Evolutionary conservation across 2,888 invertebrate genomes (phyloP).

Genomic region (Lepidochitona cinerea): DNA sequence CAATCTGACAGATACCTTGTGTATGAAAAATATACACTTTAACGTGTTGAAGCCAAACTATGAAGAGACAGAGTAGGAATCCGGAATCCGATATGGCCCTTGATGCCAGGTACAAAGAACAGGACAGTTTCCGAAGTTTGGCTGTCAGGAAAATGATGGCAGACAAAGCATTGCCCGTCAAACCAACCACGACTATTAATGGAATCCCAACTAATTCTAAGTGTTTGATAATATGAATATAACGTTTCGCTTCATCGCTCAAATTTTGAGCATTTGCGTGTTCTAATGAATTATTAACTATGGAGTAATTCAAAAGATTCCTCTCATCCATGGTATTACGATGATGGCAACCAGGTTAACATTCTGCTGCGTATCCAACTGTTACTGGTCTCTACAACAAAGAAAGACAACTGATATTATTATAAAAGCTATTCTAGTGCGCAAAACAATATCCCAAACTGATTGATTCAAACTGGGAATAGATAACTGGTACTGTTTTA

Average conservation of each 20-base stretch:
- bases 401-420: too few species aligned
- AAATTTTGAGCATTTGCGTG: not conserved
- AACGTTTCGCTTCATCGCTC: not conserved
- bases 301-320: too few species aligned
- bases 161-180: constrained; percentile 23
- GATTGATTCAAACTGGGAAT: too few species aligned
- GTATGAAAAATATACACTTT: constrained; percentile 12
- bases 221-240: not conserved
- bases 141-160: constrained; percentile 15
- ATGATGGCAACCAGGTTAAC: too few species aligned
- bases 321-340: too few species aligned
- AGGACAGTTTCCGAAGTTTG: constrained; percentile 19
- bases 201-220: constrained; percentile 10
- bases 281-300: too few species aligned
- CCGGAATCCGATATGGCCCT: constrained; percentile 21
- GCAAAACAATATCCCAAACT: too few species aligned
- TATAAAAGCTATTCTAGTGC: too few species aligned
- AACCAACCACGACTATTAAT: constrained; percentile 15
- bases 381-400: too few species aligned
- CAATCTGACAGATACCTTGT: constrained; percentile 67
- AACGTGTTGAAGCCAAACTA: constrained; percentile 21
- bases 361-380: too few species aligned
- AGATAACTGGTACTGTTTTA: too few species aligned
- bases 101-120: constrained; percentile 22
- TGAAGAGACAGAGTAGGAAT: constrained; percentile 20